These are phyloP conservation scores for Drosophila atroscutellata DNA, from an alignment of 2,888 invertebrate species.

Conservation along the genomic window DNA sequence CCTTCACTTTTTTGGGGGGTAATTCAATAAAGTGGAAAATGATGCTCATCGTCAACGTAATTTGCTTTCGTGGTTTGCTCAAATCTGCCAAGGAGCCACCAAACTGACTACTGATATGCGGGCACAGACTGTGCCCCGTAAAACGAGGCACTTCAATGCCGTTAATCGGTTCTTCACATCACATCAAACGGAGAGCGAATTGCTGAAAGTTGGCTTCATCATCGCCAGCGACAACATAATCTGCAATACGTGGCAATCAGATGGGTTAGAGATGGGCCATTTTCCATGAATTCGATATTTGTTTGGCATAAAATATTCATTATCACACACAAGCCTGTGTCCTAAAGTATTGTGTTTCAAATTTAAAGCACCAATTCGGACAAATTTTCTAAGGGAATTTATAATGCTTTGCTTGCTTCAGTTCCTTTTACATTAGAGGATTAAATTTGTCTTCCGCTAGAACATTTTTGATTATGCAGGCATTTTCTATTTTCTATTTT, in stretches of 20 bases:
- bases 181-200: conserved; percentile 60
- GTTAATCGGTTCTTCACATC: conserved; percentile 81
- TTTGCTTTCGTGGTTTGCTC: conserved; percentile 78
- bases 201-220: conserved; percentile 57
- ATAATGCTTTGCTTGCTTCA: background rate
- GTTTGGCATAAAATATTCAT: background rate
- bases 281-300: background rate
- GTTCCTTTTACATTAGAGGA: background rate
- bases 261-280: conserved; percentile 36
- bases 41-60: conserved; percentile 80
- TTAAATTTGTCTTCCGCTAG: background rate
- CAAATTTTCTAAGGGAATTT: background rate
- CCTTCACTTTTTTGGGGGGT: conserved; percentile 53
- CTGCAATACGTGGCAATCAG: conserved; percentile 18
- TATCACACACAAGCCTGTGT: background rate
- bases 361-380: background rate
- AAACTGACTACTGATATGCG: conserved; percentile 39
- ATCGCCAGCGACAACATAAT: conserved; percentile 43
- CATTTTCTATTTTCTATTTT: background rate
- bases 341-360: background rate
- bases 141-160: conserved; percentile 62
- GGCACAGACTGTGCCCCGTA: conserved; percentile 17
- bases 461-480: background rate
- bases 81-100: conserved; percentile 57
- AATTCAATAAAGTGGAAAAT: conserved; percentile 81